Conservation (phyloP, 2,888 invertebrate species). For the Ellobium chinense region DNA sequence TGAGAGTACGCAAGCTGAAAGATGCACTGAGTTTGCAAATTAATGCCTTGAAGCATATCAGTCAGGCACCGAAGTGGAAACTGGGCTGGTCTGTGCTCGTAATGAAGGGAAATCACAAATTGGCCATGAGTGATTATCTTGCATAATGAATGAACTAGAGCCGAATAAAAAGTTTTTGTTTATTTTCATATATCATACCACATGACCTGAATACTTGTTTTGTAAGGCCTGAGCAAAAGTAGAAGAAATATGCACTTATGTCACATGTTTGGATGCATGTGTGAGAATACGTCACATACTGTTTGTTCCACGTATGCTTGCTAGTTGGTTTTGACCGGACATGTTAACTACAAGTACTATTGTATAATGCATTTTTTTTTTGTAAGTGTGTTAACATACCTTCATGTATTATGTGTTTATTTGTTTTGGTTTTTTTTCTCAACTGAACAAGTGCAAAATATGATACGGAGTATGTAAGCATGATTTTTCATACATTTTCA, state of each 20-base stretch:
- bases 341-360: background rate
- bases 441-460: constrained; percentile 7
- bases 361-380: constrained; percentile 16
- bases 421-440: background rate
- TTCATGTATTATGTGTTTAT: constrained; percentile 22
- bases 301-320: background rate
- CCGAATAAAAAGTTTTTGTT: background rate
- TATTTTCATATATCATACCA: background rate
- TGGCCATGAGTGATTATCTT: background rate
- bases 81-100: background rate
- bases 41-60: no score
- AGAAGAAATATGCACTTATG: constrained; percentile 24
- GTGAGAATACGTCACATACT: background rate
- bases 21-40: no score
- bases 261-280: background rate
- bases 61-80: no score
- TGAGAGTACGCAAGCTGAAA: no score
- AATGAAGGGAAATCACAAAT: background rate
- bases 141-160: background rate
- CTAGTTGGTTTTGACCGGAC: constrained; percentile 18
- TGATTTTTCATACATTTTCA: constrained; percentile 19
- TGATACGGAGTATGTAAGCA: constrained; percentile 10
- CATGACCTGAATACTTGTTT: background rate
- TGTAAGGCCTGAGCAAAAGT: background rate
- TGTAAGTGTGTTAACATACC: constrained; percentile 24